These are phyloP conservation scores for Teleogryllus oceanicus DNA, from an alignment of 2,888 invertebrate genomes.

Conservation along the genomic window DNA sequence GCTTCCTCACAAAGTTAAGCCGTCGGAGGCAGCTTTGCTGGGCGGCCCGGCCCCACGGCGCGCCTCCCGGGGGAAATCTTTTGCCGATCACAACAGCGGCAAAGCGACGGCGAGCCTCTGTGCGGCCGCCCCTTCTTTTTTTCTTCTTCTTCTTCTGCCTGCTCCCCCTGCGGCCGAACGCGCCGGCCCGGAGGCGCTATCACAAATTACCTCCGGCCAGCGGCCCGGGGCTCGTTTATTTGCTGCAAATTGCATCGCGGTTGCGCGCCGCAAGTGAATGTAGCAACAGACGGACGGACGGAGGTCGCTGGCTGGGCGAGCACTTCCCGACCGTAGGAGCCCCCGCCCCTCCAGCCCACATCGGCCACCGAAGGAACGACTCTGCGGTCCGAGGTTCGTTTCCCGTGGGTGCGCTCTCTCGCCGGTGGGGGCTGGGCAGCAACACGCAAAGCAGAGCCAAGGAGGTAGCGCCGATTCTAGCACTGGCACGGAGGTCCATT, in stretches of 20 bases:
- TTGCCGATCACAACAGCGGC: slow-evolving; percentile 9
- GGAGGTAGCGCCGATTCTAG: no score
- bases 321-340: no score
- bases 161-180: neutral
- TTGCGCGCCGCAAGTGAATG: neutral
- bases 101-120: neutral
- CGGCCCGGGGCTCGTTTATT: slow-evolving; percentile 44
- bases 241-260: slow-evolving; percentile 46
- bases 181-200: neutral
- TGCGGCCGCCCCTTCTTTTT: neutral
- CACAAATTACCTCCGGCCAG: neutral
- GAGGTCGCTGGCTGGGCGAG: no score
- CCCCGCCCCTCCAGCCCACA: no score
- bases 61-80: neutral
- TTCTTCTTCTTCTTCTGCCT: neutral
- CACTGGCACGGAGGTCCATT: no score
- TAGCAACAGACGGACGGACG: neutral
- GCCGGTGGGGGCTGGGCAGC: no score
- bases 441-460: no score
- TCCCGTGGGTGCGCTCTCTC: no score
- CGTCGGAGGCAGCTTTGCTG: neutral
- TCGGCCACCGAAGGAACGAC: no score
- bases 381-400: no score
- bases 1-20: neutral
- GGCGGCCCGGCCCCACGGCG: neutral